Percentiles rank a stretch among this genome's conserved stretches.
These are phyloP conservation scores for Macrobrachium rosenbergii DNA, from an alignment of 1,140 invertebrate genomes.

Conservation along the genomic window DNA sequence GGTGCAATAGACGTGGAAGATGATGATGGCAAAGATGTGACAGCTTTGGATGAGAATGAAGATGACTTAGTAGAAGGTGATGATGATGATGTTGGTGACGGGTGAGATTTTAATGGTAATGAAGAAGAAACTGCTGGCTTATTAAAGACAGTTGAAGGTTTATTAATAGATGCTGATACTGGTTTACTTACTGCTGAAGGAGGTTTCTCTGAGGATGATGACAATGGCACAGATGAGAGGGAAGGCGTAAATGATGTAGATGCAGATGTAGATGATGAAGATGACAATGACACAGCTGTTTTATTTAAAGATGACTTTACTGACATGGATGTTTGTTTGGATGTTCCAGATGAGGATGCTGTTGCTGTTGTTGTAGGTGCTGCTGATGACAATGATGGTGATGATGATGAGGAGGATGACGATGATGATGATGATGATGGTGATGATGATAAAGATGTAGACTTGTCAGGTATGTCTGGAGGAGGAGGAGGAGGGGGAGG, in stretches of 20 bases:
- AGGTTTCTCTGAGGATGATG: neutral
- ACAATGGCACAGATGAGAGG: neutral
- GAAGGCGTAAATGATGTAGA: neutral
- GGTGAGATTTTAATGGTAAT: neutral
- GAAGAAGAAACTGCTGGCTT: too few relatives aligned
- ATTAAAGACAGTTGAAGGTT: too few relatives aligned
- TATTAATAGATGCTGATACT: neutral
- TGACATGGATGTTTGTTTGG: too few relatives aligned
- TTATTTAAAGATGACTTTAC: neutral
- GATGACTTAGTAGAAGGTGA: neutral
- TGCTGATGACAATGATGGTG: neutral
- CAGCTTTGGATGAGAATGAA: neutral
- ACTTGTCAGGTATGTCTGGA: conserved; percentile 25
- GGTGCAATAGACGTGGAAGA: neutral
- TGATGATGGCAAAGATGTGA: neutral
- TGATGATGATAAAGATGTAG: conserved; percentile 3
- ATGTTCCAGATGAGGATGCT: too few relatives aligned
- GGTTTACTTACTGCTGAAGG: neutral
- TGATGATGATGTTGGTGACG: neutral
- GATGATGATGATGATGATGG: conserved; percentile 12
- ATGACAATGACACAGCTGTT: neutral
- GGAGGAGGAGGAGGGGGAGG: conserved; percentile 18
- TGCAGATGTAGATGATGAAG: conserved; percentile 12
- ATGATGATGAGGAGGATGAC: conserved; percentile 21
- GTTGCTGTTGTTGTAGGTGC: too few relatives aligned